Conservation (phyloP, 53 echinoderm and acorn worm genomes). For the Henricia sp. region DNA sequence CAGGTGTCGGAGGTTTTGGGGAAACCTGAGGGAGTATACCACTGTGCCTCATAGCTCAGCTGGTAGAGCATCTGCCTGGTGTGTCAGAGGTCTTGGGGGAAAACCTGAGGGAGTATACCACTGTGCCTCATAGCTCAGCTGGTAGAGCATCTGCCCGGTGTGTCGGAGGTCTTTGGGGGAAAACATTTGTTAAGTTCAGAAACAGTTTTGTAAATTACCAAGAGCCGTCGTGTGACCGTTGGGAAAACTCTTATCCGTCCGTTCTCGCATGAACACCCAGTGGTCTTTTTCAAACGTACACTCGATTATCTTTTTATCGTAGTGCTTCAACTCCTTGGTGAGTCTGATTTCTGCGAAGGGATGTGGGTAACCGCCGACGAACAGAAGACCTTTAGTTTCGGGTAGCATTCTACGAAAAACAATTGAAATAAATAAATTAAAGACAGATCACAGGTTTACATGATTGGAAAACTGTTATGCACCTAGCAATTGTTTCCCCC, state of each 20-base stretch:
- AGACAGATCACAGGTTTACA: not conserved
- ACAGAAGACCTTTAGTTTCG: conserved; percentile 73
- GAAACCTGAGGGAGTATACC: no score
- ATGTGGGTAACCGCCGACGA: conserved; percentile 66
- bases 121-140: no score
- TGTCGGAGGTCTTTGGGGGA: no score
- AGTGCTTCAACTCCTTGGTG: conserved; percentile 83
- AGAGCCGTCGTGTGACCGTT: conserved; percentile 88
- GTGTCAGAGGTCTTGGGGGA: no score
- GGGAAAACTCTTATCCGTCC: conserved; percentile 96
- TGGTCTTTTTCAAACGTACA: conserved; percentile 81
- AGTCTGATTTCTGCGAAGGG: conserved; percentile 84
- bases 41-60: no score
- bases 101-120: no score
- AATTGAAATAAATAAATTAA: not conserved
- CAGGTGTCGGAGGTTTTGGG: no score
- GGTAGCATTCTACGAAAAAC: conserved; percentile 68
- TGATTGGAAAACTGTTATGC: no score
- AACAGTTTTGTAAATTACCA: conserved; percentile 69
- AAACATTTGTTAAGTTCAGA: no score
- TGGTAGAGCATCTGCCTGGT: no score
- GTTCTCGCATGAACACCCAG: conserved; percentile 92
- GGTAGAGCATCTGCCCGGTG: no score
- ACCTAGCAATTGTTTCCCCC: no score
- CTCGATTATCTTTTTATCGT: conserved; percentile 96